These are phyloP conservation scores for Latheticus oryzae DNA, from an alignment of 2,888 invertebrate genomes.

Conservation along the genomic window DNA sequence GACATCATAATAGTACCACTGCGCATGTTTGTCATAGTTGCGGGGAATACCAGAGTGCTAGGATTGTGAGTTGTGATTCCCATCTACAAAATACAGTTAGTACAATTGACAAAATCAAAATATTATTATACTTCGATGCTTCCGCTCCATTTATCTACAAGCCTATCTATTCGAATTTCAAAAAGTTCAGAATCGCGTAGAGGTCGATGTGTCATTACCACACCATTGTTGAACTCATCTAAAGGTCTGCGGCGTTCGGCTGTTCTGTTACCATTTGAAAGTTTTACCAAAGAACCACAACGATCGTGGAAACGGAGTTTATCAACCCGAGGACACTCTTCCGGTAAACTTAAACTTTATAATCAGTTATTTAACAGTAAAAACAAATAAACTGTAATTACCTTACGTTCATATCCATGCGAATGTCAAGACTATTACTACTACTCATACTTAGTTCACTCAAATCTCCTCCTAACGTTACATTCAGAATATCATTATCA, in stretches of 20 bases:
- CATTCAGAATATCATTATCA: constrained; percentile 65
- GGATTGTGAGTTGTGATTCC: constrained; percentile 96
- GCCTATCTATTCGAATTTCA: constrained; percentile 92
- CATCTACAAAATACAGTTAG: constrained; percentile 68
- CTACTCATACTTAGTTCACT: constrained; percentile 65
- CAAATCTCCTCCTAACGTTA: constrained; percentile 64
- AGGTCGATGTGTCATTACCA: constrained; percentile 93
- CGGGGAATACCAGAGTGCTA: constrained; percentile 88
- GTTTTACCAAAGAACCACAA: constrained; percentile 88
- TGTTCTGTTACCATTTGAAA: constrained; percentile 83
- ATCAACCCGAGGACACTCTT: constrained; percentile 67
- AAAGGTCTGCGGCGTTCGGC: constrained; percentile 89
- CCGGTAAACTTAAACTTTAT: constrained; percentile 61
- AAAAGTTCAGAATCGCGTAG: constrained; percentile 90
- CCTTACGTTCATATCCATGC: constrained; percentile 66
- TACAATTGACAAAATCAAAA: constrained; percentile 16
- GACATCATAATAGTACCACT: constrained; percentile 96
- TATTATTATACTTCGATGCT: constrained; percentile 77
- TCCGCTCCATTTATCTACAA: constrained; percentile 96
- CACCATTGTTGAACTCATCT: constrained; percentile 96
- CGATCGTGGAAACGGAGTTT: constrained; percentile 87
- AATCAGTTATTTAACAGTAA: too few relatives aligned
- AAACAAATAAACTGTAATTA: constrained; percentile 41
- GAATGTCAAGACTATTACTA: constrained; percentile 64
- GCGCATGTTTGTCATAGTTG: constrained; percentile 97